Percentiles rank a stretch among this genome's conserved stretches.
Conservation (phyloP, 2,888 invertebrate species). For the Ornithoptera priamus region DNA sequence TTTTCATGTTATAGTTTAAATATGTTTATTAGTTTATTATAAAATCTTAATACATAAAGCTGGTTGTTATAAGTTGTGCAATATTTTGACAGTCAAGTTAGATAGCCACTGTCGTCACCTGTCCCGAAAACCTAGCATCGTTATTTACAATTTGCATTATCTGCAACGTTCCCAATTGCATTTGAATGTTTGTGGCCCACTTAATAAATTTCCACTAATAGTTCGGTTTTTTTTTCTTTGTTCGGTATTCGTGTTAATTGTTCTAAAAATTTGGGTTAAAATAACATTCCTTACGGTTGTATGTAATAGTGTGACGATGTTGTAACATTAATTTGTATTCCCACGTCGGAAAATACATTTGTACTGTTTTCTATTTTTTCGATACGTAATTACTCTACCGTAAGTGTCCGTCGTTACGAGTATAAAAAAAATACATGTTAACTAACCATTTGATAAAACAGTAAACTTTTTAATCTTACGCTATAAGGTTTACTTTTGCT, state of each 20-base stretch:
- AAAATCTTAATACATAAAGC: neutral
- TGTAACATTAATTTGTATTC: slow-evolving; percentile 34
- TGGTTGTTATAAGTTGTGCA: slow-evolving; percentile 1
- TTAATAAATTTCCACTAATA: slow-evolving; percentile 58
- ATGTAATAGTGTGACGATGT: slow-evolving; percentile 22
- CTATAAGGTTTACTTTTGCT: slow-evolving; percentile 33
- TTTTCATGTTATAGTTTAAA: neutral
- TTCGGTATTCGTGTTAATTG: slow-evolving; percentile 64
- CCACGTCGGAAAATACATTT: slow-evolving; percentile 4
- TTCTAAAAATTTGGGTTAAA: slow-evolving; percentile 56
- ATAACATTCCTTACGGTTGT: slow-evolving; percentile 29
- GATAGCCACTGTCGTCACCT: slow-evolving; percentile 25
- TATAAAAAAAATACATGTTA: slow-evolving; percentile 1
- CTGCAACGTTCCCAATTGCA: slow-evolving; percentile 52
- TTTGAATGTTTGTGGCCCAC: slow-evolving; percentile 68
- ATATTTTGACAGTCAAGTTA: slow-evolving; percentile 15
- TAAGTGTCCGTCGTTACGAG: neutral
- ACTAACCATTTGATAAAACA: neutral
- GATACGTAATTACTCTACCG: slow-evolving; percentile 1
- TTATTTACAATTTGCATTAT: slow-evolving; percentile 30
- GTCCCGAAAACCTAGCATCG: slow-evolving; percentile 30
- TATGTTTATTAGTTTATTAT: neutral
- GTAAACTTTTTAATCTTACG: neutral
- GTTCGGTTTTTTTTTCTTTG: slow-evolving; percentile 54
- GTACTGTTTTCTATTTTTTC: neutral